Evolutionary conservation across 2,888 invertebrate genomes (phyloP), one percentile per base, ranked within the genome.

Genomic region (Platycnemis pennipes): DNA sequence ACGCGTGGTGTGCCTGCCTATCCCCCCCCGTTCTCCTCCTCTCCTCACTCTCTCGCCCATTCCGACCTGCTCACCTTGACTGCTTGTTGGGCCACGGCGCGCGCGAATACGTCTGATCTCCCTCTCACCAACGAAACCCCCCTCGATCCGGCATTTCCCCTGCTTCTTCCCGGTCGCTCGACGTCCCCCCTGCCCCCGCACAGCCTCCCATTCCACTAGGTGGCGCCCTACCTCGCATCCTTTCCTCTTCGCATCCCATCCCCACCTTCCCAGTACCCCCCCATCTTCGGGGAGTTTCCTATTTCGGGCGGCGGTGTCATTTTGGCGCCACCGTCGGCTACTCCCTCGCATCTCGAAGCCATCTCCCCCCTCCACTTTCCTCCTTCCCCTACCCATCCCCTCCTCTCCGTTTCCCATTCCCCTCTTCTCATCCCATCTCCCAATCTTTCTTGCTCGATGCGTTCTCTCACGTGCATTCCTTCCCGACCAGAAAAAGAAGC

Each of bases 21-120:
- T n/a, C 87, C n/a, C 45, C 5, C 26, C 45, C 87, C 19, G 26
- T n/a, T n/a, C 26, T n/a, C 26, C 87, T 0, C n/a, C 87, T 7
- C 46, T 26, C n/a, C 37, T 11, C 8, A 19, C 26, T 26, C 53
- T 31, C 49, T 89, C 49, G 53, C 37, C 77, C 53, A 53, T 89
- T 89, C 89, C 89, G 89, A 89, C 89, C 89, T 89, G 89, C 56
- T 89, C 89, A 56, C 89, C 89, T 89, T 89, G 89, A 89, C 53
- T 89, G 37, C 56, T 56, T 56, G 53, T 89, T 89, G n/a, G 89
- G 53, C 53, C 56, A 42, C 53, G 46, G 87, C 37, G 37, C 63
- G n/a, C 91, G 42, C 56, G 44, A 26, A 91, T 63, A 42, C 91
- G 91, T 44, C 22, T 53, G 11, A 49, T 53, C 49, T 56, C 89